Evolutionary conservation across 2,113 vertebrate genomes (phyloP).

Genomic region (Kobus ellipsiprymnus): DNA sequence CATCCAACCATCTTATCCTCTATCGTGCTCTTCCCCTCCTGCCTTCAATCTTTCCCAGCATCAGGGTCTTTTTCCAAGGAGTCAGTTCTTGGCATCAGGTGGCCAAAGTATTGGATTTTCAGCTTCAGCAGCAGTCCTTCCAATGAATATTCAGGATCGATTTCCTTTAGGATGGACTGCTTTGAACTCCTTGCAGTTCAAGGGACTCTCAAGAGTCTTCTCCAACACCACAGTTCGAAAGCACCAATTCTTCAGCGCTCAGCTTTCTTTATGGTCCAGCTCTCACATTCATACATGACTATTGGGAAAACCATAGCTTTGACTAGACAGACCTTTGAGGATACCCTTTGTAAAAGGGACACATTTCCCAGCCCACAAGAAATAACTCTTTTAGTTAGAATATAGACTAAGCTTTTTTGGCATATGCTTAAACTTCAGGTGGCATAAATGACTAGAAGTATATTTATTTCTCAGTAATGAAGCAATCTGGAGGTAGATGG

Average conservation of each 20-base stretch:
- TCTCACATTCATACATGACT: not conserved
- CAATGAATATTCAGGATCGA: not conserved
- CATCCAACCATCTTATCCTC: not conserved
- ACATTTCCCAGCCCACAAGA: not conserved
- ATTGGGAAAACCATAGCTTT: not conserved
- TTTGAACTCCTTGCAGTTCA: not conserved
- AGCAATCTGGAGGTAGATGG: not conserved
- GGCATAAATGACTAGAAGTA: not conserved
- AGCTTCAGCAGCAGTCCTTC: not conserved
- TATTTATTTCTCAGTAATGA: not conserved
- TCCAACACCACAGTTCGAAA: not conserved
- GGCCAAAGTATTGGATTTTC: not conserved
- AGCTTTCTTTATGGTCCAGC: not conserved
- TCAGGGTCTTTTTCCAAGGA: not conserved
- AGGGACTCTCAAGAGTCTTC: not conserved
- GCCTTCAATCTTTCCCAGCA: not conserved
- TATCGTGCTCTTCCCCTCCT: not conserved
- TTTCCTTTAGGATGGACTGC: not conserved
- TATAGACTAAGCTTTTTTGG: not conserved
- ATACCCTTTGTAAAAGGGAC: not conserved
- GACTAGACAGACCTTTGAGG: not conserved
- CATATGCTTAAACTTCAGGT: not conserved
- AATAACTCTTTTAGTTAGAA: not conserved
- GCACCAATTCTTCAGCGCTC: not conserved
- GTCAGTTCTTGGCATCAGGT: not conserved